These are phyloP conservation scores for Cephalotes varians DNA, from an alignment of 2,888 invertebrate genomes.

Conservation along the genomic window DNA sequence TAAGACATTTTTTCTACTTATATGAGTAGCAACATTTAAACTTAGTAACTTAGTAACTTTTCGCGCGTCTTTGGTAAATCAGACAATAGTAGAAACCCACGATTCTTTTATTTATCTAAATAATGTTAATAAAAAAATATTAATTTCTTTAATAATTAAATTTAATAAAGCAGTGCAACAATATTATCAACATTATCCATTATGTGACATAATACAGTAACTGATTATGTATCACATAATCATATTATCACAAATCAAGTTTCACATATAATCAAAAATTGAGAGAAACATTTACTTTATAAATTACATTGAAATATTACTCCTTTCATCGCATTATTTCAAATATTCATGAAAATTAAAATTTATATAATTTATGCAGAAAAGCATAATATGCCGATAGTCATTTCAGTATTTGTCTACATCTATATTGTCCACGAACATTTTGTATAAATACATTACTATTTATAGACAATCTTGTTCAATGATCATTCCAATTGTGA, in stretches of 20 bases:
- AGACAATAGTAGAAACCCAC: conserved; percentile 1
- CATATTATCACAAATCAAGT: conserved; percentile 49
- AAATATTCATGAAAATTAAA: conserved; percentile 37
- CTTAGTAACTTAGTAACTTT: conserved; percentile 10
- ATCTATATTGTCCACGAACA: conserved; percentile 48
- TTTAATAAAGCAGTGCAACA: conserved; percentile 15
- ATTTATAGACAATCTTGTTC: conserved; percentile 18
- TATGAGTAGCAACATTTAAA: neutral
- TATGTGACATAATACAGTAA: no score
- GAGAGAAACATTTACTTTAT: conserved; percentile 25
- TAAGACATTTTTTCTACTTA: neutral
- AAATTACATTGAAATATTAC: conserved; percentile 7
- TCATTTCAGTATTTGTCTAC: conserved; percentile 43
- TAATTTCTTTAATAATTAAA: conserved; percentile 8
- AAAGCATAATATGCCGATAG: conserved; percentile 27
- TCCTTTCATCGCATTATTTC: neutral
- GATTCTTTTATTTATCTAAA: conserved; percentile 33
- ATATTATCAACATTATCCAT: conserved; percentile 23
- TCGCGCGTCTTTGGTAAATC: conserved; percentile 31
- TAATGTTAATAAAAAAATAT: conserved; percentile 18
- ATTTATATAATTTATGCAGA: conserved; percentile 44
- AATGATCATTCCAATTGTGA: neutral
- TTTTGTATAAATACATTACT: conserved; percentile 40
- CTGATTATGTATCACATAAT: conserved; percentile 21
- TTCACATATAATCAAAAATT: conserved; percentile 26